Evolutionary conservation across 2,797 vertebrate genomes (phyloP).

Genomic region (Halcyon badia): DNA sequence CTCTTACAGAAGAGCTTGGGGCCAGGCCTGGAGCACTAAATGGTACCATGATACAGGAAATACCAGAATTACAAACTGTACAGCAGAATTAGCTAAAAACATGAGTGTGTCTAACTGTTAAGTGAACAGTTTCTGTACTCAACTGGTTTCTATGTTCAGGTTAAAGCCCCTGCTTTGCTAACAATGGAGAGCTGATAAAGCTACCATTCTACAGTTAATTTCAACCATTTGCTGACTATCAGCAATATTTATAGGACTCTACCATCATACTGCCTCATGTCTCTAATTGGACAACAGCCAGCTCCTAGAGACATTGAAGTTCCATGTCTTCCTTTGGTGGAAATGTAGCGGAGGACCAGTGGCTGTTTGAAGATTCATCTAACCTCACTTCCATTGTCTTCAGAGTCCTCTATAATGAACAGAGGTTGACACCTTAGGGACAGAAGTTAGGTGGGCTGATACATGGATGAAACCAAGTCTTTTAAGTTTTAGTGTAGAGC

Average conservation of each 20-base stretch:
- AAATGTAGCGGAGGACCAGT: neutral
- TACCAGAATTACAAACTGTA: neutral
- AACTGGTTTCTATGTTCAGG: neutral
- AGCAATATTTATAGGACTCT: neutral
- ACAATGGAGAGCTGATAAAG: fast-evolving
- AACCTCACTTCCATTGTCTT: neutral
- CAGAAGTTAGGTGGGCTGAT: neutral
- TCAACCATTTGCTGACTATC: neutral
- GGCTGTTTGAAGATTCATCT: neutral
- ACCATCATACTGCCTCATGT: neutral
- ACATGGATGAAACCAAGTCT: neutral
- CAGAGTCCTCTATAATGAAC: neutral
- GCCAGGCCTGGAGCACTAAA: constrained; percentile 17
- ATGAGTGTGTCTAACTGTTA: neutral
- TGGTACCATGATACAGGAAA: neutral
- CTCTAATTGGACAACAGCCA: neutral
- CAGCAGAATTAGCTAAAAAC: neutral
- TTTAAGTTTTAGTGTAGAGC: neutral
- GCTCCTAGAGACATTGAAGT: neutral
- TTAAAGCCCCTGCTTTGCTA: neutral
- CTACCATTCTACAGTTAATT: neutral
- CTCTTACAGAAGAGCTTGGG: constrained; percentile 21
- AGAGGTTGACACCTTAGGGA: neutral
- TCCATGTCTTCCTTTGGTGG: neutral
- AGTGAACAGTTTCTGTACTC: neutral